phyloP scores from a whole-genome alignment of 2,113 vertebrate genomes.

The Sinocyclocheilus grahami region DNA sequence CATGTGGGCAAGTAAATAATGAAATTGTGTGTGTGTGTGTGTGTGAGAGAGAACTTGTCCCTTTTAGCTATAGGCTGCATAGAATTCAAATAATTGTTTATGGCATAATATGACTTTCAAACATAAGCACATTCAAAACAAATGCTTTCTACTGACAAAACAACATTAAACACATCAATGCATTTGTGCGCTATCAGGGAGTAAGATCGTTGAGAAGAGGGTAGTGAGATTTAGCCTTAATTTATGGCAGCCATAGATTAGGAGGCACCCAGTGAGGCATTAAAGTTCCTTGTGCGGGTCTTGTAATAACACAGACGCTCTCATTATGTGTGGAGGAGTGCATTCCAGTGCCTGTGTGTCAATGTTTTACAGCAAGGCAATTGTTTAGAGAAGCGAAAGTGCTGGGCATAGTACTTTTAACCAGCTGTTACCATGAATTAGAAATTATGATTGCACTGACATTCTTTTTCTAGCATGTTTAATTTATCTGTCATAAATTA shows the following conservation, averaged over 20 bases:
- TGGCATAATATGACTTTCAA: not conserved
- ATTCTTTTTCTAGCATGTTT: not conserved
- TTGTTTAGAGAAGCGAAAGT: slow-evolving; percentile 28
- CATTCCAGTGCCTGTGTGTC: slow-evolving; percentile 37
- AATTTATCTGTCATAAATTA: not conserved
- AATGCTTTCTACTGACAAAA: slow-evolving; percentile 10
- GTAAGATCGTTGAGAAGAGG: not conserved
- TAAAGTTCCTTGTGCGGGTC: slow-evolving; percentile 21
- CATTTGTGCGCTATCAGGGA: slow-evolving; percentile 21
- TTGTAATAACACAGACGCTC: slow-evolving; percentile 25
- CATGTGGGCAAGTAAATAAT: not conserved
- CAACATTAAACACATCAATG: slow-evolving; percentile 10
- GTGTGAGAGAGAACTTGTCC: not conserved
- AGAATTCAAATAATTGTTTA: not conserved
- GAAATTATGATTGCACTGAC: not conserved
- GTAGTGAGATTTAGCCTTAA: slow-evolving; percentile 24
- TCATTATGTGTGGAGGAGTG: slow-evolving; percentile 35
- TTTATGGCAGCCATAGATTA: slow-evolving; percentile 21
- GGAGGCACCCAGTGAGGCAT: slow-evolving; percentile 32
- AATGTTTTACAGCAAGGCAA: not conserved
- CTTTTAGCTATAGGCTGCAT: not conserved
- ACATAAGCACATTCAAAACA: not conserved
- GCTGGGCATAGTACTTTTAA: not conserved
- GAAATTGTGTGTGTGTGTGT: not conserved
- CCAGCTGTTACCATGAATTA: not conserved